A percentile compares a stretch with the other conserved stretches of the same genome.
Conservation (phyloP, 2,888 invertebrate genomes). For the Zonitis immaculata region DNA sequence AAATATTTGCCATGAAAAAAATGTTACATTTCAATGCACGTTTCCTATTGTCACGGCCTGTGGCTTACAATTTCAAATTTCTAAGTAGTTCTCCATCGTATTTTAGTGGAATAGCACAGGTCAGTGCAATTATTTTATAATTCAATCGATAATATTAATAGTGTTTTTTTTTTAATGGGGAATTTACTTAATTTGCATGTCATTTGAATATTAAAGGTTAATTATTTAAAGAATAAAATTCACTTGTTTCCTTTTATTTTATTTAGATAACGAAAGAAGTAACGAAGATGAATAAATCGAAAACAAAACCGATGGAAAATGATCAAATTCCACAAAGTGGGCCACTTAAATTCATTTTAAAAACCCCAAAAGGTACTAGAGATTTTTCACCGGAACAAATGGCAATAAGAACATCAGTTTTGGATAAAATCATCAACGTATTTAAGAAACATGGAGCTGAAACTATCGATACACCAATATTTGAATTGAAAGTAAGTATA, state of each 20-base stretch:
- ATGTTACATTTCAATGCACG: slow-evolving; percentile 34
- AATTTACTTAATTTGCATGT: no score
- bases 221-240: no score
- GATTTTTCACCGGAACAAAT: slow-evolving; percentile 95
- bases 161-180: not conserved
- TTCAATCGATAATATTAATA: no score
- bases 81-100: slow-evolving; percentile 30
- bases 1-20: slow-evolving; percentile 14
- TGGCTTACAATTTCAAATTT: slow-evolving; percentile 30
- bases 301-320: slow-evolving; percentile 52
- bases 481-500: slow-evolving; percentile 87
- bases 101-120: slow-evolving; percentile 42
- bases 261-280: slow-evolving; percentile 83
- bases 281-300: slow-evolving; percentile 69
- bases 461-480: slow-evolving; percentile 97
- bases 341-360: slow-evolving; percentile 77
- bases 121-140: slow-evolving; percentile 42
- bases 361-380: slow-evolving; percentile 90
- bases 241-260: no score
- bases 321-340: no score
- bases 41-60: slow-evolving; percentile 39
- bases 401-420: slow-evolving; percentile 80
- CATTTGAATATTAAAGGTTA: no score
- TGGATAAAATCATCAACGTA: slow-evolving; percentile 79
- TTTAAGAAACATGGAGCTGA: slow-evolving; percentile 98